Base-by-base conservation (phyloP, 2,797 vertebrate genomes). In the Clarias pachynema region DNA sequence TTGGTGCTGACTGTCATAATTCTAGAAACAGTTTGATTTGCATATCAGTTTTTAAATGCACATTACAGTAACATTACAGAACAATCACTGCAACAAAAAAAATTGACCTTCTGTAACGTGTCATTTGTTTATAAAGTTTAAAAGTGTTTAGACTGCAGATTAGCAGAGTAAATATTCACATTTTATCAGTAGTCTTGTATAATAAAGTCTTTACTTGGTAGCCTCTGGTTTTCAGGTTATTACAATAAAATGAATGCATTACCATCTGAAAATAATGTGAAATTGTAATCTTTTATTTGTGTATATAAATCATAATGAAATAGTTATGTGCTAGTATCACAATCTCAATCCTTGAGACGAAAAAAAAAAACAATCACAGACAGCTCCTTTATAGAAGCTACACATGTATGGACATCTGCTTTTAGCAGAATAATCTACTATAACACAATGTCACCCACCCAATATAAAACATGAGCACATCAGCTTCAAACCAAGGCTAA, bases 341-440 rank as follows among this genome's bases (percentile, higher is more conserved):
- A 79, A 81, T 83, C 85, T 85, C 78, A 79, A 83, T 49, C 44
- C 62, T 83, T 84, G 85, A 85, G 83, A 86, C 2, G 56, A 49
- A 70, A 75, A 56, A 62, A 56, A 85, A 56, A 5, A 69, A 57
- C 63, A 56, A 82, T 10, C 24, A n/a, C 34, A 69, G 29, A 87
- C 79, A 82, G 89, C 87, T 88, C 87, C 88, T 81, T 87, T 15
- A 87, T 83, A 90, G 87, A 89, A 90, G 87, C 87, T 82, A 88
- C 75, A 84, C 69, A 78, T 85, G 63, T 79, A 89, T 63, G 56
- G 56, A 75, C 63, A 78, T 84, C 81, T 86, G 80, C 65, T 75
- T 84, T 20, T 31, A 20, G 66, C 86, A 87, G 87, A 86, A 74
- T 69, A 37, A 70, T 74, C 49, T 68, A 62, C 66, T 62, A 57